These are phyloP conservation scores for Stigmatopora argus DNA, from an alignment of 2,113 vertebrate genomes.

Conservation along the genomic window DNA sequence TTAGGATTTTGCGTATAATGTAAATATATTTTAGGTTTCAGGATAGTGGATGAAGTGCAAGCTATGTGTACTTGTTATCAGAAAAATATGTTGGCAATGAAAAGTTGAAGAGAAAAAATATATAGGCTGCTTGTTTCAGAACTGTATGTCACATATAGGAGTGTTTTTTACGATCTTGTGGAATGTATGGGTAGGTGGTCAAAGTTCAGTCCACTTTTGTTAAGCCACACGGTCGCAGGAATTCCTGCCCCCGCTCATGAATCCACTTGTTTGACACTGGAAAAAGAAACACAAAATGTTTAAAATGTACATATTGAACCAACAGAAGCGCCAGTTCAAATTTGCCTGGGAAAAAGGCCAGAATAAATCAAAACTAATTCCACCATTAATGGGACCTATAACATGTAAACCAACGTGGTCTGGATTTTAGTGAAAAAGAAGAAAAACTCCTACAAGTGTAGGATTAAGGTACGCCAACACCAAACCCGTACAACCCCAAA, in stretches of 20 bases:
- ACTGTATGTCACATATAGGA: not conserved
- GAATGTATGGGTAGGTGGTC: not conserved
- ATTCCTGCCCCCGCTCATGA: slow-evolving; percentile 94
- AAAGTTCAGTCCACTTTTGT: slow-evolving; percentile 85
- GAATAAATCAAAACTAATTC: no score
- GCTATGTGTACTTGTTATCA: not conserved
- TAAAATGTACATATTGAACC: not conserved
- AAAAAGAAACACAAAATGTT: slow-evolving; percentile 26
- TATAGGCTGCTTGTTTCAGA: not conserved
- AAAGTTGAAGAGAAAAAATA: not conserved
- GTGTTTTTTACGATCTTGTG: slow-evolving; percentile 3
- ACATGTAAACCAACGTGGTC: no score
- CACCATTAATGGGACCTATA: no score
- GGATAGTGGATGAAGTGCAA: not conserved
- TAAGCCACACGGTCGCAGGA: slow-evolving; percentile 88
- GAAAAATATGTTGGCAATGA: not conserved
- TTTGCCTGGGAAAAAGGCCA: no score
- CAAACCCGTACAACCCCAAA: no score
- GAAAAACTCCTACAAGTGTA: no score
- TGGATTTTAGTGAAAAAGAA: no score
- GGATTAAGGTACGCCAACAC: no score
- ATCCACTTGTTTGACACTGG: slow-evolving; percentile 99
- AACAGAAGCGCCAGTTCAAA: no score
- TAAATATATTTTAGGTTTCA: not conserved
- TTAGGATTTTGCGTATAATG: not conserved